These are phyloP conservation scores for Ischnura elegans DNA, from an alignment of 2,888 invertebrate species.

Conservation along the genomic window DNA sequence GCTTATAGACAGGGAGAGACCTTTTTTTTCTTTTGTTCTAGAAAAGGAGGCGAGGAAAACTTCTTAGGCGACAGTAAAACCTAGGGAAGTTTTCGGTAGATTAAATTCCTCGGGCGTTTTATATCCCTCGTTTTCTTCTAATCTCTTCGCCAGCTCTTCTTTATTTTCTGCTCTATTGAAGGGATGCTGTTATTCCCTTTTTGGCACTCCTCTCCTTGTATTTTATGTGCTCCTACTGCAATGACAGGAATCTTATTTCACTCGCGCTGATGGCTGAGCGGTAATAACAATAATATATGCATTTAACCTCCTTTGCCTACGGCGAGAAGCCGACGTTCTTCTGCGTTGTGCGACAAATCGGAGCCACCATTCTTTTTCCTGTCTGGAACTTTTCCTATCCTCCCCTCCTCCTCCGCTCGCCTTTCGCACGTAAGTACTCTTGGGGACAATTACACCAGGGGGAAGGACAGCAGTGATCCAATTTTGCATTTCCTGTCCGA, in stretches of 20 bases:
- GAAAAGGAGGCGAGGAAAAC: background rate
- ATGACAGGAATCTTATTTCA: background rate
- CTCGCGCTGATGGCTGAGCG: background rate
- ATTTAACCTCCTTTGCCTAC: background rate
- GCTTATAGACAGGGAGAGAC: too few relatives aligned
- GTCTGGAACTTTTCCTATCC: background rate
- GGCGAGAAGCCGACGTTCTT: background rate
- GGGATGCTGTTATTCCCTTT: background rate
- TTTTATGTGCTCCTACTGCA: background rate
- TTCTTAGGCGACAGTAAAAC: background rate
- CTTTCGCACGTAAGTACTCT: too few relatives aligned
- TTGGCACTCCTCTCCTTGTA: background rate
- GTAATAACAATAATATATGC: background rate
- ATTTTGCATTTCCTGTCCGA: background rate
- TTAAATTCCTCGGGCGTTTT: constrained; percentile 8
- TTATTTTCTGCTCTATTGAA: background rate
- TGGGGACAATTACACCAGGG: background rate
- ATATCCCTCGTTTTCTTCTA: background rate
- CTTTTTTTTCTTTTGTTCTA: background rate
- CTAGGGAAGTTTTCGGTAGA: background rate
- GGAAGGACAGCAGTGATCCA: background rate
- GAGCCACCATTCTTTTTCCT: background rate
- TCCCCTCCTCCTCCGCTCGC: background rate
- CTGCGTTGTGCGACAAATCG: background rate
- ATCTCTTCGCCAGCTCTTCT: background rate